phyloP scores from a whole-genome alignment of 2,113 vertebrate species.

The Fulica atra region DNA sequence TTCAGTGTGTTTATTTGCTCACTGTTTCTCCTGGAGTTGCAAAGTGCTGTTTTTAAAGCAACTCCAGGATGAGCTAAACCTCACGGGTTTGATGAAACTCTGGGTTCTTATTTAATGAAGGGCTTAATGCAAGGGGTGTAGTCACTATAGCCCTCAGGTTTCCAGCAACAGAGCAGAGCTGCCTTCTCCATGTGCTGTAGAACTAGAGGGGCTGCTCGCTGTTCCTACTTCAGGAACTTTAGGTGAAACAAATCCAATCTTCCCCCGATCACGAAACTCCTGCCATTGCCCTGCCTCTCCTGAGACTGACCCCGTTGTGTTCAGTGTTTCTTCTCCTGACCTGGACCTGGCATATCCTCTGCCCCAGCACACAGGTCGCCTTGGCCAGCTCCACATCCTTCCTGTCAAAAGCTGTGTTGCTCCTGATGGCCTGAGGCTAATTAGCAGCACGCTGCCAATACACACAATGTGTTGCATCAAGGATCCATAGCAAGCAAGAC shows the following conservation, averaged over 20 bases:
- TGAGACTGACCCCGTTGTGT: rapidly evolving
- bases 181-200: neutral
- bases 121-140: neutral
- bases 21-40: neutral
- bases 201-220: neutral
- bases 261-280: rapidly evolving
- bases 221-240: too few species aligned
- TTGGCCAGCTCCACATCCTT: neutral
- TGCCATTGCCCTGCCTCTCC: neutral
- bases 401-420: neutral
- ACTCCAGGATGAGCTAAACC: neutral
- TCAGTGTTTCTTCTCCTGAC: rapidly evolving
- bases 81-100: neutral
- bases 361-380: neutral
- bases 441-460: rapidly evolving
- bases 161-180: neutral
- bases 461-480: neutral
- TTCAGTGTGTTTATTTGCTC: neutral
- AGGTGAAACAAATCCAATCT: neutral
- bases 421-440: neutral
- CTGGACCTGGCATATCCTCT: too few species aligned
- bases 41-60: neutral
- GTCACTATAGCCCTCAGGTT: neutral
- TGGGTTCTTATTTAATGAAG: neutral
- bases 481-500: neutral